A percentile compares a stretch with the other conserved stretches of the same genome.
These are phyloP conservation scores for Thalassophryne amazonica DNA, from an alignment of 2,797 vertebrate species.

Conservation along the genomic window DNA sequence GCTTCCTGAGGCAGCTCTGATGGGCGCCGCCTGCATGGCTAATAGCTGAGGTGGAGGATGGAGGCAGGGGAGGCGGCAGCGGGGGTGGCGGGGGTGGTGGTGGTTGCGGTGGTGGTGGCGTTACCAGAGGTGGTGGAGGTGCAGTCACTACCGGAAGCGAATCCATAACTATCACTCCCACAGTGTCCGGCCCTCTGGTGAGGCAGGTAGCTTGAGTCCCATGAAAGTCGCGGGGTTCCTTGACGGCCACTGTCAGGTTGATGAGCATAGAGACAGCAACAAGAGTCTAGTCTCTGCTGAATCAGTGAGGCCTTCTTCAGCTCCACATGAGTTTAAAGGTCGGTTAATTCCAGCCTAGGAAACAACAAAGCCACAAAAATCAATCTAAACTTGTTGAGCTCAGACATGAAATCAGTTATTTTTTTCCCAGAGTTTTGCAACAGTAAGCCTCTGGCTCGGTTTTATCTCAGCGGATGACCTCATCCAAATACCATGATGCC, in stretches of 20 bases:
- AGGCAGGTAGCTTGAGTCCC: slow-evolving; percentile 56
- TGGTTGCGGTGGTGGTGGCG: slow-evolving; percentile 20
- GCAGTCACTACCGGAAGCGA: slow-evolving; percentile 46
- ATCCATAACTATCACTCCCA: slow-evolving; percentile 77
- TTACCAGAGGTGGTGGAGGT: slow-evolving; percentile 23
- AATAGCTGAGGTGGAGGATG: slow-evolving; percentile 29
- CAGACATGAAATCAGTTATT: not conserved
- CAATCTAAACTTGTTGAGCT: slow-evolving; percentile 6
- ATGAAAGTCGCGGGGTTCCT: slow-evolving; percentile 72
- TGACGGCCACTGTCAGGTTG: slow-evolving; percentile 60
- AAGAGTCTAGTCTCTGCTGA: slow-evolving; percentile 1
- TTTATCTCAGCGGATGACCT: slow-evolving; percentile 12
- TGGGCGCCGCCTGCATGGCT: slow-evolving; percentile 49
- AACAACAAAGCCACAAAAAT: slow-evolving; percentile 16
- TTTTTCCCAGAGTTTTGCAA: slow-evolving; percentile 6
- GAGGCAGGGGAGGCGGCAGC: not conserved
- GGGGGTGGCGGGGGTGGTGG: slow-evolving; percentile 13
- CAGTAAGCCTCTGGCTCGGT: not conserved
- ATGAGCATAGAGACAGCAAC: slow-evolving; percentile 64
- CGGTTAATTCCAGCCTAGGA: slow-evolving; percentile 25
- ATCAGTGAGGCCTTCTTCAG: slow-evolving; percentile 4
- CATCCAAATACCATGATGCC: slow-evolving; percentile 8
- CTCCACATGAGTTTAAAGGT: slow-evolving; percentile 31
- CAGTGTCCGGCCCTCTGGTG: slow-evolving; percentile 18
- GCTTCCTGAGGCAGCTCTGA: slow-evolving; percentile 74